These are phyloP conservation scores for Tinea semifulvella DNA, from an alignment of 2,888 invertebrate species.

Conservation along the genomic window DNA sequence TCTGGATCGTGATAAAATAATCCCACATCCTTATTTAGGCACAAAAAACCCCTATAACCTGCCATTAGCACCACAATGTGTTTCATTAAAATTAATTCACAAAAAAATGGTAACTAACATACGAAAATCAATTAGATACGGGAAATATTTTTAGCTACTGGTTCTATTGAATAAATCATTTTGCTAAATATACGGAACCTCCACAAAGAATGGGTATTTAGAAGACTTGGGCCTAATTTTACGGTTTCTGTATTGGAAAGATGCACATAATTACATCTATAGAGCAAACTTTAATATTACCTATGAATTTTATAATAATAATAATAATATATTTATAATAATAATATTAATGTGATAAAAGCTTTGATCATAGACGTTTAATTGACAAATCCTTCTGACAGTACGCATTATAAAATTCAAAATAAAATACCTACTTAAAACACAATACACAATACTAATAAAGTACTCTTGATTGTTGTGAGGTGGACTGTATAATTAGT, in stretches of 20 bases:
- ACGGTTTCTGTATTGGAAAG: constrained; percentile 3
- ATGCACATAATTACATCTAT: background rate
- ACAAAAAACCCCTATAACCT: constrained; percentile 7
- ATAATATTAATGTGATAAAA: too few relatives aligned
- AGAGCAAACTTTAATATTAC: background rate
- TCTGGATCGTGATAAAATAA: background rate
- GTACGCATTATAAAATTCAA: too few relatives aligned
- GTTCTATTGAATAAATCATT: background rate
- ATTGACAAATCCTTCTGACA: too few relatives aligned
- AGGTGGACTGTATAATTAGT: too few relatives aligned
- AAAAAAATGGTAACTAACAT: constrained; percentile 1
- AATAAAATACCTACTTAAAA: too few relatives aligned
- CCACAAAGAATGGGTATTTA: constrained; percentile 5
- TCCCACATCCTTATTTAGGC: background rate
- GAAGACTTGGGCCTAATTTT: constrained; percentile 6
- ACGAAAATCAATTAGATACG: constrained; percentile 2
- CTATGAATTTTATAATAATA: too few relatives aligned
- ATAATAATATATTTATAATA: too few relatives aligned
- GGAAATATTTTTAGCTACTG: constrained; percentile 8
- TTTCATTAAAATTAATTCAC: constrained; percentile 3
- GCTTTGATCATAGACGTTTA: too few relatives aligned
- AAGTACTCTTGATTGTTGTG: too few relatives aligned
- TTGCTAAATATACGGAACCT: constrained; percentile 11
- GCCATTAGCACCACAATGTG: constrained; percentile 1
- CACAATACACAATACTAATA: too few relatives aligned